A percentile compares a stretch with the other conserved stretches of the same genome.
Evolutionary conservation across 2,113 vertebrate genomes (phyloP).

Genomic region (Pteropus alecto): DNA sequence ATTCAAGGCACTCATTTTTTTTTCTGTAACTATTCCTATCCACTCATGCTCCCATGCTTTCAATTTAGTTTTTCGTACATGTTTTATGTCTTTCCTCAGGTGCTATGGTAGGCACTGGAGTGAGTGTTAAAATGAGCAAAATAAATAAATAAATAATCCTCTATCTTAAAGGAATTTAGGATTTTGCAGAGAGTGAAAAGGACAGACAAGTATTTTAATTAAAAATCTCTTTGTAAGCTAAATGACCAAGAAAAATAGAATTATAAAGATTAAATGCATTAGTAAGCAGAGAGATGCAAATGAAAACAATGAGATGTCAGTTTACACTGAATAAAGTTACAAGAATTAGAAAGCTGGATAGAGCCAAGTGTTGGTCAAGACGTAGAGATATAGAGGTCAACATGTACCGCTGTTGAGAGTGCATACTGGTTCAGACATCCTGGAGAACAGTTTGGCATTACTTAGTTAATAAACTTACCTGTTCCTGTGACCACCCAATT

Average conservation of each 20-base stretch:
- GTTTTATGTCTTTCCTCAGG: not conserved
- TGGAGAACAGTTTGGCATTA: not conserved
- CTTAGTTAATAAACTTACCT: not conserved
- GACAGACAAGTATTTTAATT: conserved; percentile 23
- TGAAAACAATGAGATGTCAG: not conserved
- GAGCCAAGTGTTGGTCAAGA: not conserved
- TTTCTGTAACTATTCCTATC: not conserved
- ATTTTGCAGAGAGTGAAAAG: not conserved
- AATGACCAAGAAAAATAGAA: not conserved
- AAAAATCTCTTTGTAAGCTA: not conserved
- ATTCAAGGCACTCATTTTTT: not conserved
- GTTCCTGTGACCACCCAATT: not conserved
- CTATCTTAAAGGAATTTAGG: not conserved
- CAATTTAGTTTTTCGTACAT: not conserved
- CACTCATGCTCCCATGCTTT: not conserved
- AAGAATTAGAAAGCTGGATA: not conserved
- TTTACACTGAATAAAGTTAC: not conserved
- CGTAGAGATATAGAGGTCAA: not conserved
- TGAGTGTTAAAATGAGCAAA: not conserved
- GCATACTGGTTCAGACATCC: not conserved
- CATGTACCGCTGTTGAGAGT: not conserved
- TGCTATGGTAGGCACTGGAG: not conserved
- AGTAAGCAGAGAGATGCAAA: not conserved
- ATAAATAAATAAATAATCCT: not conserved
- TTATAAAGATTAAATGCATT: not conserved